Evolutionary conservation across 2,797 vertebrate species (phyloP).

Genomic region (Lagorchestes hirsutus): DNA sequence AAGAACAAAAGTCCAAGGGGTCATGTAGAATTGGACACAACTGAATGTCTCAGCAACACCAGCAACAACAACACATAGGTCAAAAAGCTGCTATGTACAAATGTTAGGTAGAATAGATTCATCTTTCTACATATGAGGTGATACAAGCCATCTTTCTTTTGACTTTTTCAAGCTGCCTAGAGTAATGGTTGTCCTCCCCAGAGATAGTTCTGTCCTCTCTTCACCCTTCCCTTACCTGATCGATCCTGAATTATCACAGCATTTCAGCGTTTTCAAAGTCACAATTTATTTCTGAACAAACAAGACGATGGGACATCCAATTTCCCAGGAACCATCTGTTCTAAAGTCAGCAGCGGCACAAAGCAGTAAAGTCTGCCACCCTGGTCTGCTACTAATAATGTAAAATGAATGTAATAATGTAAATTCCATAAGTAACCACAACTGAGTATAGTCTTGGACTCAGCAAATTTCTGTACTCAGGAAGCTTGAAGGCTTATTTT

Average conservation of each 20-base stretch:
- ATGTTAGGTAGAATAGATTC: not conserved
- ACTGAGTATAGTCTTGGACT: not conserved
- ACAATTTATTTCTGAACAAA: constrained; percentile 71
- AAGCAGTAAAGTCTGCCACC: constrained; percentile 44
- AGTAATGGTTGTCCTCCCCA: constrained; percentile 53
- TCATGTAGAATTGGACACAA: not conserved
- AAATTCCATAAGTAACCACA: constrained; percentile 5
- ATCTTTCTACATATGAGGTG: not conserved
- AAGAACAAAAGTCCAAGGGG: not conserved
- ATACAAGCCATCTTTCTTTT: not conserved
- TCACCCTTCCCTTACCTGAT: constrained; percentile 9
- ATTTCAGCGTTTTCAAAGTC: constrained; percentile 70
- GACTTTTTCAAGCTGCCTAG: constrained; percentile 39
- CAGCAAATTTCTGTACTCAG: constrained; percentile 31
- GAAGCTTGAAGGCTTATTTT: constrained; percentile 8
- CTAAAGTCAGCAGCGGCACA: constrained; percentile 33
- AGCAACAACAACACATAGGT: not conserved
- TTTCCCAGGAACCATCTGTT: constrained; percentile 64
- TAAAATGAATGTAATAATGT: constrained; percentile 54
- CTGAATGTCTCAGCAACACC: not conserved
- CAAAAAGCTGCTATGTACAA: not conserved
- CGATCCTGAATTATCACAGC: constrained; percentile 48
- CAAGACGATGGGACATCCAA: constrained; percentile 67
- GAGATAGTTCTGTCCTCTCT: constrained; percentile 12
- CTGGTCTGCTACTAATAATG: constrained; percentile 35